phyloP scores from a whole-genome alignment of 2,113 vertebrate species.

The Amazona guildingii region DNA sequence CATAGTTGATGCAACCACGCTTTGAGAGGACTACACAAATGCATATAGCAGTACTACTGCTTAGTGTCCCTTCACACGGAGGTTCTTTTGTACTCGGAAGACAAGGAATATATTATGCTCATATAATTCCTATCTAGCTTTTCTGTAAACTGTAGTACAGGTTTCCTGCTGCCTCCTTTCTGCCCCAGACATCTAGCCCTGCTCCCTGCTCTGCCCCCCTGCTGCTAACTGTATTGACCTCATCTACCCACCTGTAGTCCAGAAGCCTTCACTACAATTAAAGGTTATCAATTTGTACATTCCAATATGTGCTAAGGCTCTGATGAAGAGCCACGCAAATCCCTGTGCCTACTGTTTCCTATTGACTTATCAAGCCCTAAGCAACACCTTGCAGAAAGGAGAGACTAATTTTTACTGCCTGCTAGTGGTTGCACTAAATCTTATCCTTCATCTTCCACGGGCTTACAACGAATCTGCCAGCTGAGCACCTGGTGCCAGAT shows the following conservation, averaged over 20 bases:
- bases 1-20: accelerated
- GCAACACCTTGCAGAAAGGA: background rate
- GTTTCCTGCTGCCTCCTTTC: background rate
- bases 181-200: accelerated
- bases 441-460: background rate
- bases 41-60: background rate
- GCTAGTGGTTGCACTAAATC: slow-evolving; percentile 47
- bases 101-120: background rate
- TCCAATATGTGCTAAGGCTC: background rate
- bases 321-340: background rate
- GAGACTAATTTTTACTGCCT: slow-evolving; percentile 54
- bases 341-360: background rate
- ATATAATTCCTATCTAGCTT: background rate
- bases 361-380: background rate
- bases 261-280: background rate
- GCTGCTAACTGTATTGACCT: background rate
- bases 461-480: background rate
- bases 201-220: background rate
- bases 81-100: accelerated
- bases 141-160: background rate
- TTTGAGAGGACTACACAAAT: background rate
- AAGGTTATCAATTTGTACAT: background rate
- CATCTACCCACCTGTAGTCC: background rate
- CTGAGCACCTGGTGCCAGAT: background rate
- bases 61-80: background rate